phyloP scores from a whole-genome alignment of 2,113 vertebrate genomes.

The Sinocyclocheilus anophthalmus region DNA sequence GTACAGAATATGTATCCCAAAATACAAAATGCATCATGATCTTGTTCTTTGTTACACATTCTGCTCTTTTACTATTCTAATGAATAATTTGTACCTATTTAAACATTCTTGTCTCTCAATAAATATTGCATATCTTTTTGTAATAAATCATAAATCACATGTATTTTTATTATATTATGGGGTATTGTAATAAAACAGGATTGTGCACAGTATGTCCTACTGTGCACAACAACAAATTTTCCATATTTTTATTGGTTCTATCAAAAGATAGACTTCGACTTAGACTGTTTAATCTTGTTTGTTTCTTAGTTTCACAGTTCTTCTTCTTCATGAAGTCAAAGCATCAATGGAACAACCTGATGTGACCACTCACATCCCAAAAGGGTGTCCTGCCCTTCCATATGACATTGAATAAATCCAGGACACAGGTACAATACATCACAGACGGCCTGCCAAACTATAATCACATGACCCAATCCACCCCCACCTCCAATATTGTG shows the following conservation, averaged over 20 bases:
- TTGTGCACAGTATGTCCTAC: no score
- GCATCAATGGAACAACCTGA: slow-evolving; percentile 52
- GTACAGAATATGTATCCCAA: not conserved
- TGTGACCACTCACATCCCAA: slow-evolving; percentile 56
- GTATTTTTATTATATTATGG: not conserved
- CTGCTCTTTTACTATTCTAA: not conserved
- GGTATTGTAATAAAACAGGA: not conserved
- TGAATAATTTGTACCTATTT: slow-evolving; percentile 14
- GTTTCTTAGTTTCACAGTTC: not conserved
- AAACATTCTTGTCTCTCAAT: not conserved
- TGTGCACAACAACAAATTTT: not conserved
- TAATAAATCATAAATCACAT: not conserved
- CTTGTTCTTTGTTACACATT: not conserved
- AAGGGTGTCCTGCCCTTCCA: slow-evolving; percentile 64
- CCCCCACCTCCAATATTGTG: slow-evolving; percentile 49
- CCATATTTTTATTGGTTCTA: not conserved
- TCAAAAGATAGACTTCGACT: not conserved
- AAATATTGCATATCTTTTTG: not conserved
- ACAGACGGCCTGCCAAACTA: slow-evolving; percentile 65
- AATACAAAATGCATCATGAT: not conserved
- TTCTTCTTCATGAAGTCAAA: slow-evolving; percentile 16
- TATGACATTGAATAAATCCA: slow-evolving; percentile 72
- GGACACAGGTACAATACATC: slow-evolving; percentile 69
- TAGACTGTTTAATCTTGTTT: not conserved
- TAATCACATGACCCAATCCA: slow-evolving; percentile 56